Conservation (phyloP, 2,888 invertebrate genomes). For the Parapristionchus giblindavisi region DNA sequence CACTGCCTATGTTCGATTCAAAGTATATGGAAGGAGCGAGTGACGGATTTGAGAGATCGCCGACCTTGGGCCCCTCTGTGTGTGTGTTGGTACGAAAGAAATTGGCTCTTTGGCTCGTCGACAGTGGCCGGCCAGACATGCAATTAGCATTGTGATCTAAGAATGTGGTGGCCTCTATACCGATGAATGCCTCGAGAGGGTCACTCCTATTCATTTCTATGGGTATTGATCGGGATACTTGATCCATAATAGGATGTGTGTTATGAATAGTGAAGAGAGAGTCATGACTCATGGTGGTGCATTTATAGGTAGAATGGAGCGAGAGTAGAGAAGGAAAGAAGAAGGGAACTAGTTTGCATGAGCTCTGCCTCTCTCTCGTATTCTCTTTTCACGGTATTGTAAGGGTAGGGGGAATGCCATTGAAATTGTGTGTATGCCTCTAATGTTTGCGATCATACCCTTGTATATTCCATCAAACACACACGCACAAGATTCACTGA, state of each 20-base stretch:
- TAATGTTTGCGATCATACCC: conserved; percentile 25
- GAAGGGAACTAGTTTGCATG: conserved; percentile 32
- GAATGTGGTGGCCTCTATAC: too few relatives aligned
- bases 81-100: not conserved
- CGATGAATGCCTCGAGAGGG: not conserved
- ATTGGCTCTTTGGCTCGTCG: not conserved
- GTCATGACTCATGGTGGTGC: not conserved
- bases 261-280: not conserved
- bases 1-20: too few relatives aligned
- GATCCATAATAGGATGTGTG: not conserved
- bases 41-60: too few relatives aligned
- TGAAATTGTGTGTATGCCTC: conserved; percentile 18
- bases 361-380: conserved; percentile 26
- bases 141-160: conserved; percentile 3
- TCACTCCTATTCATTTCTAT: not conserved
- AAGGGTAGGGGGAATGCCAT: conserved; percentile 24
- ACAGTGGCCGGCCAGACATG: conserved; percentile 2
- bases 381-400: conserved; percentile 31
- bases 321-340: not conserved
- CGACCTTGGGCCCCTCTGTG: too few relatives aligned
- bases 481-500: too few relatives aligned
- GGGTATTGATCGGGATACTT: too few relatives aligned
- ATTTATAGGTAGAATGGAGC: not conserved
- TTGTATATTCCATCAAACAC: too few relatives aligned
- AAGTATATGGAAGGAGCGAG: too few relatives aligned